Percentiles rank a stretch among this genome's conserved stretches.
Evolutionary conservation across 2,888 invertebrate genomes (phyloP).

Genomic region (Drosophila nigritarsus): DNA sequence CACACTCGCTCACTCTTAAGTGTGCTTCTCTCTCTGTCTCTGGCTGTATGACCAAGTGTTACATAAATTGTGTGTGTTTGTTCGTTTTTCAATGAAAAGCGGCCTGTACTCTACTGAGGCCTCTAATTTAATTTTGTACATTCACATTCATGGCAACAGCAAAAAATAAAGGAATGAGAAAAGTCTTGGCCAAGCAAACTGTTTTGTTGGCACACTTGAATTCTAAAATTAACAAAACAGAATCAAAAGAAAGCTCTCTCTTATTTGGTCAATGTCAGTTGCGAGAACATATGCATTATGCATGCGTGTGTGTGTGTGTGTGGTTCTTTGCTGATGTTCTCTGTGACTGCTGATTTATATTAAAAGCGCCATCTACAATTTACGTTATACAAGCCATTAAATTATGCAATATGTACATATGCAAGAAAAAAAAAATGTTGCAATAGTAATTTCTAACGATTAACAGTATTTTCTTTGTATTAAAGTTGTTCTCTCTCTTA

Average conservation of each 20-base stretch:
- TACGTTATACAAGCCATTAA: conserved; percentile 47
- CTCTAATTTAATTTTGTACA: conserved; percentile 59
- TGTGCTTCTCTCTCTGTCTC: conserved; percentile 3
- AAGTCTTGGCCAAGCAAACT: conserved; percentile 1
- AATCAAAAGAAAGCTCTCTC: conserved; percentile 34
- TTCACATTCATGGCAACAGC: conserved; percentile 14
- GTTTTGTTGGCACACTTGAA: conserved; percentile 39
- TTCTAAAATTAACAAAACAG: conserved; percentile 63
- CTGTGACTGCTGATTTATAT: conserved; percentile 17
- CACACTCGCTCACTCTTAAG: conserved; percentile 3
- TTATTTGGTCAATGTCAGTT: conserved; percentile 46
- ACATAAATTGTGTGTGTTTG: conserved; percentile 57
- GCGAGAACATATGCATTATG: conserved; percentile 16
- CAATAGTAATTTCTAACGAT: not conserved
- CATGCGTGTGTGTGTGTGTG: conserved; percentile 4
- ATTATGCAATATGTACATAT: conserved; percentile 47
- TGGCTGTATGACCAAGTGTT: conserved; percentile 41
- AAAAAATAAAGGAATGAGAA: conserved; percentile 10
- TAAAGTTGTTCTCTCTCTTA: conserved; percentile 9
- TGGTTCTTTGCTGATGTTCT: conserved; percentile 28
- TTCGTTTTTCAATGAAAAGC: conserved; percentile 44
- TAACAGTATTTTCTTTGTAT: not conserved
- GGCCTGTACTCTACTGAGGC: conserved; percentile 30
- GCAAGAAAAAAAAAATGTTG: not conserved
- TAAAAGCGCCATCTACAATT: conserved; percentile 35